Evolutionary conservation across 1,140 invertebrate species (phyloP), one percentile per base, ranked within the genome.

Genomic region (Ridgeia piscesae): DNA sequence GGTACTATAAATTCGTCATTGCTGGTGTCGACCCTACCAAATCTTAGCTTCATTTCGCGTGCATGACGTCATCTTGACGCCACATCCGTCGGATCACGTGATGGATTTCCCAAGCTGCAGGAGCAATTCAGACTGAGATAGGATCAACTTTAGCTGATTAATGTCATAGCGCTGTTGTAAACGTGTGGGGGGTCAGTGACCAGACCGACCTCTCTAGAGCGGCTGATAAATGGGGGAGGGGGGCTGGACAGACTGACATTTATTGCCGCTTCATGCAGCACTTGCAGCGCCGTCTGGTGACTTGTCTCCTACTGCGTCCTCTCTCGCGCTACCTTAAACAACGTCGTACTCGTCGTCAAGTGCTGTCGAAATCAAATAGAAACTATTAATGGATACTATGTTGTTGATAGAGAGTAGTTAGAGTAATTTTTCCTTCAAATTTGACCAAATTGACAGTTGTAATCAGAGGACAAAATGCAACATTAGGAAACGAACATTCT

Each of bases 151-250:
- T 8, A 77, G 58, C 58, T 21, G 58, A 77, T 77, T 77, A 77
- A 77, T 77, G 58, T 77, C 58, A 77, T 77, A 77, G 58, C 58
- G 58, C 58, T 31, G 58, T 77, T 77, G 58, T 77, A 77, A 77
- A 77, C 58, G 58, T 77, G 58, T 77, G 58, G 2, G 11, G 58
- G 58, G 58, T 77, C 58, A 77, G 58, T 31, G 58, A 31, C 27
- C 27, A 77, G 27, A 21, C 2, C 58, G 17, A 77, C 58, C 58
- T 77, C 27, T 21, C 58, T 21, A 17, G 14, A 77, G 58, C 17
- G 11, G 27, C 11, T 77, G 58, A 77, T 77, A 77, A 77, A 77
- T 77, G 58, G 4, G 11, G 58, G 58, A 21, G 4, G 11, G 58
- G 58, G 58, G 58, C 17, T 31, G 58, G 58, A 21, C 58, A 9